Evolutionary conservation across 2,797 vertebrate species (phyloP), one percentile per base, ranked within the genome.

Genomic region (Emydoidea blandingii): DNA sequence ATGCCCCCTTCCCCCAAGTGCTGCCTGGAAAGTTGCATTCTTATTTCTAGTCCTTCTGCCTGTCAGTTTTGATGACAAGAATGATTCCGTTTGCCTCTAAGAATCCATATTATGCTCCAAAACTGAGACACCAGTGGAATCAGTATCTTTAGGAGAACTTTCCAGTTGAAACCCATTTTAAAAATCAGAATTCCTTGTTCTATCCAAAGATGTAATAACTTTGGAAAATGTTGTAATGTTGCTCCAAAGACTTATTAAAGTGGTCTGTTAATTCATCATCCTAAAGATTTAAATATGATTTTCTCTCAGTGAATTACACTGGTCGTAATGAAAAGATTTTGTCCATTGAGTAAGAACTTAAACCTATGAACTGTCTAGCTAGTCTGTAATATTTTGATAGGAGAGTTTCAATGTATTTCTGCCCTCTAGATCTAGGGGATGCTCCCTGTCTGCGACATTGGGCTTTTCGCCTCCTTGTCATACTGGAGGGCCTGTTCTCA

Each of bases 61-160:
- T 34, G 53, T 12, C 41, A n/a, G 49, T 59, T 85, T 47, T 47
- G 65, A 12, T 72, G 65, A 76, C 4, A 8, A 29, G 3, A 44
- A 12, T 41, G 12, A 54, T 78, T 52, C 59, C 1, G 0, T 37
- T 37, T 12, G 8, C 0, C 52, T 86, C n/a, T 19, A 6, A 3
- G 5, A 50, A 31, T n/a, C 79, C 1, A 0, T 1, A 8, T 57
- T 5, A 19, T 3, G 12, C 65, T 76, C 16, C 21, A n/a, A 53
- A 79, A 79, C 7, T 8, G 52, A 49, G 37, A 47, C 47, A n/a
- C 65, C n/a, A 41, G 19, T 80, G 94, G 19, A 21, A 9, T 68
- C 83, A 2, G 31, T 41, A 21, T 62, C 76, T 94, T 19, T 41
- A 11, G 83, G 47, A 29, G 56, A n/a, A 29, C 41, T 91, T 52